These are phyloP conservation scores for Penaeus vannamei DNA, from an alignment of 1,140 invertebrate species.

Conservation along the genomic window DNA sequence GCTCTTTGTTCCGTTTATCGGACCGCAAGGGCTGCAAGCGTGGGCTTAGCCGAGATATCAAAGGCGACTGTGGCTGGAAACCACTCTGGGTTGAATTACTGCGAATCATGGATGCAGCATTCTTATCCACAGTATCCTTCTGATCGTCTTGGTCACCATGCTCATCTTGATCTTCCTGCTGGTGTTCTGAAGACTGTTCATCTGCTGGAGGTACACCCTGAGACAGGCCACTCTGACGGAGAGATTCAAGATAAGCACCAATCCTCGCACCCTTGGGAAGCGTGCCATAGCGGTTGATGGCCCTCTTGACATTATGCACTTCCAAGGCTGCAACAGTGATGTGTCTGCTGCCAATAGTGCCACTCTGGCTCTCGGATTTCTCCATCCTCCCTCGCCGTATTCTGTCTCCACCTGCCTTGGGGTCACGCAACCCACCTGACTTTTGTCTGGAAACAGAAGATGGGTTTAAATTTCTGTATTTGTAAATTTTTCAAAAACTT, in stretches of 20 bases:
- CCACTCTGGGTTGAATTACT: constrained; percentile 67
- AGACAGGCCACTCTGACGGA: constrained; percentile 83
- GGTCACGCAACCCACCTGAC: constrained; percentile 42
- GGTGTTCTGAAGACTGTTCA: constrained; percentile 57
- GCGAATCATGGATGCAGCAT: constrained; percentile 64
- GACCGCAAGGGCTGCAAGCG: constrained; percentile 49
- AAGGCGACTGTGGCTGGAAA: constrained; percentile 64
- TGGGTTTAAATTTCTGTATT: not conserved
- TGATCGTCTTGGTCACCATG: constrained; percentile 36
- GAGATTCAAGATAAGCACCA: constrained; percentile 93
- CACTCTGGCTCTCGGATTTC: constrained; percentile 63
- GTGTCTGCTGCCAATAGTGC: constrained; percentile 42
- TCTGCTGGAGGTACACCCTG: constrained; percentile 73
- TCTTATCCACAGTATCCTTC: constrained; percentile 34
- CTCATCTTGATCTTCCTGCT: constrained; percentile 39
- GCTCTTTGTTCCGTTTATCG: constrained; percentile 63
- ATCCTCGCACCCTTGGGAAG: constrained; percentile 95
- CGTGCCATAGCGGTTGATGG: constrained; percentile 97
- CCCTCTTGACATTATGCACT: constrained; percentile 96
- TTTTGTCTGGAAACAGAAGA: constrained; percentile 51
- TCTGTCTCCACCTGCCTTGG: constrained; percentile 52
- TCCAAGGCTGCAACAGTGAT: constrained; percentile 89
- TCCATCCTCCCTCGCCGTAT: constrained; percentile 61
- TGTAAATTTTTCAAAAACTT: not conserved
- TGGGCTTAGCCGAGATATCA: constrained; percentile 65